These are phyloP conservation scores for Cecidostiba fungosa DNA, from an alignment of 2,888 invertebrate species.

Conservation along the genomic window DNA sequence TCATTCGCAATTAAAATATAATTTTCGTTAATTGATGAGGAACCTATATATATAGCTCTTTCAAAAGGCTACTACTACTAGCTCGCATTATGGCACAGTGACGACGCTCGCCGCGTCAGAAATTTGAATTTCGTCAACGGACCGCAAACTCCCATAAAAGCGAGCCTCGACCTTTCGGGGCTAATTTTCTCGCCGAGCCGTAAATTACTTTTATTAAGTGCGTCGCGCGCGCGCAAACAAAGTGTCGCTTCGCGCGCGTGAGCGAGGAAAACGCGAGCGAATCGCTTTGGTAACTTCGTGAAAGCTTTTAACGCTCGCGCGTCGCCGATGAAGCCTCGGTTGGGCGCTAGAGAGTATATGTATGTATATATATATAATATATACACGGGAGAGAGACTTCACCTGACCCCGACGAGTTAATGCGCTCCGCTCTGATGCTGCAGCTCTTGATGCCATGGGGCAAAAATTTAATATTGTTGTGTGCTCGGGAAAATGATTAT, in stretches of 20 bases:
- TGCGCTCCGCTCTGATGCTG: slow-evolving; percentile 1
- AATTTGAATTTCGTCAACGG: slow-evolving; percentile 33
- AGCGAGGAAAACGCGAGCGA: slow-evolving; percentile 15
- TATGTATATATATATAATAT: neutral
- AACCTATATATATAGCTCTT: neutral
- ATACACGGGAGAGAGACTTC: neutral
- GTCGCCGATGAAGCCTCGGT: neutral
- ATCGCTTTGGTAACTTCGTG: slow-evolving; percentile 35
- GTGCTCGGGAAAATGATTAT: slow-evolving; percentile 45
- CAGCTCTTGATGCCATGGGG: neutral
- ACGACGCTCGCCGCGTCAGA: neutral
- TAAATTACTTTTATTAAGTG: slow-evolving; percentile 58
- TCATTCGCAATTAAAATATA: too few relatives aligned
- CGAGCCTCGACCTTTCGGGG: slow-evolving; percentile 1
- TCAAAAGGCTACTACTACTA: too few relatives aligned
- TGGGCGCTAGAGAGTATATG: neutral
- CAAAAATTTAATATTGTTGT: slow-evolving; percentile 54
- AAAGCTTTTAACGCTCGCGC: slow-evolving; percentile 38
- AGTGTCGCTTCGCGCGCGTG: slow-evolving; percentile 21
- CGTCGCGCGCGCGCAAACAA: slow-evolving; percentile 37
- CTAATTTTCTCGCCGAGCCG: slow-evolving; percentile 41
- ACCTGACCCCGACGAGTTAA: slow-evolving; percentile 44
- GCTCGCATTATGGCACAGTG: too few relatives aligned
- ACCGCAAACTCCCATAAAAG: slow-evolving; percentile 22
- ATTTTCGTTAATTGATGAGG: too few relatives aligned